Conservation (phyloP, 92 coral and sea anemone genomes). For the Micromussa lordhowensis region DNA sequence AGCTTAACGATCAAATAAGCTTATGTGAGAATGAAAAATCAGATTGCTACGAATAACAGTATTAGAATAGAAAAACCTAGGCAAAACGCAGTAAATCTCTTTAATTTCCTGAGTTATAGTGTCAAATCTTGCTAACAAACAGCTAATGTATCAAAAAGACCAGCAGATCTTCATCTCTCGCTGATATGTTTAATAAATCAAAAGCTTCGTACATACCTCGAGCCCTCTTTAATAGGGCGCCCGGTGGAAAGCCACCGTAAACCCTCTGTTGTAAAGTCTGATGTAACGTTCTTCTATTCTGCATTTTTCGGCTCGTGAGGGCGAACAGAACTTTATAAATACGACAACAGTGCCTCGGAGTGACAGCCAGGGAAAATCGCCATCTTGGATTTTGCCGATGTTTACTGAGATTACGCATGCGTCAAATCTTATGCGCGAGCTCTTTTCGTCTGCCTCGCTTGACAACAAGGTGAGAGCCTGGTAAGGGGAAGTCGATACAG, state of each 20-base stretch:
- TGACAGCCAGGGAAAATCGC: slow-evolving; percentile 31
- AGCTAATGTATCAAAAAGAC: not conserved
- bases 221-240: slow-evolving; percentile 62
- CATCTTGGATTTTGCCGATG: slow-evolving; percentile 59
- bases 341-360: slow-evolving; percentile 53
- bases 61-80: not conserved
- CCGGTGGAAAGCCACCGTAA: slow-evolving; percentile 71
- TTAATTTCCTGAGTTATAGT: not conserved
- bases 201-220: slow-evolving; percentile 66
- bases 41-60: not conserved
- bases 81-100: not conserved
- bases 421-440: not conserved
- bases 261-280: slow-evolving; percentile 77
- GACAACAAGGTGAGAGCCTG: too few relatives aligned
- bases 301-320: slow-evolving; percentile 44
- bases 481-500: too few relatives aligned
- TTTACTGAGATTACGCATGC: slow-evolving; percentile 43
- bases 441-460: too few relatives aligned
- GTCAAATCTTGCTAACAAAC: not conserved
- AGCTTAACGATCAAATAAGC: not conserved
- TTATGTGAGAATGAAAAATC: not conserved
- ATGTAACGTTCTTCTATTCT: slow-evolving; percentile 61
- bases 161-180: not conserved
- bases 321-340: slow-evolving; percentile 13
- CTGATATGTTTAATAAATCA: not conserved